Percentiles rank a stretch among this genome's conserved stretches.
Conservation (phyloP, 2,113 vertebrate genomes). For the Clarias macrocephalus region DNA sequence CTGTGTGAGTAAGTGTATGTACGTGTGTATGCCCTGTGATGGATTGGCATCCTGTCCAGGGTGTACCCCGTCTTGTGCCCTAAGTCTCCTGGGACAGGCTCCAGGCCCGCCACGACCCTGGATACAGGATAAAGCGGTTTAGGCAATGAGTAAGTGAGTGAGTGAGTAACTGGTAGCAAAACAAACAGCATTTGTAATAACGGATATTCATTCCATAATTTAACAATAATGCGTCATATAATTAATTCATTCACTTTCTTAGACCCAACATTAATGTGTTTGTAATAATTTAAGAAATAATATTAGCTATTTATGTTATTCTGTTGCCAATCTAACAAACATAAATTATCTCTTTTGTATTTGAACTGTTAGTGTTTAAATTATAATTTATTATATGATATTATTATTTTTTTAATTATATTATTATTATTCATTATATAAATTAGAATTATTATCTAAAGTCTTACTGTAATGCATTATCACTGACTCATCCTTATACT, state of each 20-base stretch:
- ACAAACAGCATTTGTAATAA: not conserved
- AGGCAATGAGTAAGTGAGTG: too few relatives aligned
- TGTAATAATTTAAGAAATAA: not conserved
- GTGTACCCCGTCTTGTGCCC: too few relatives aligned
- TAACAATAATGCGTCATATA: not conserved
- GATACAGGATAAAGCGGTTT: too few relatives aligned
- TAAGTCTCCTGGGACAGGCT: too few relatives aligned
- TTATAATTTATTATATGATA: not conserved
- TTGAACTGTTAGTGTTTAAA: not conserved
- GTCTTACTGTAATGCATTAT: not conserved
- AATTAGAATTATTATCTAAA: too few relatives aligned
- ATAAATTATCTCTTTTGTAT: not conserved
- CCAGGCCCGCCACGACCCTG: too few relatives aligned
- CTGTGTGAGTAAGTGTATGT: too few relatives aligned
- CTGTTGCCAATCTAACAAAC: not conserved
- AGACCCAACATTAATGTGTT: not conserved
- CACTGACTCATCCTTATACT: slow-evolving; percentile 21
- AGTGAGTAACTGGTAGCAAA: not conserved
- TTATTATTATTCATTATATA: too few relatives aligned
- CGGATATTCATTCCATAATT: not conserved
- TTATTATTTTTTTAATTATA: too few relatives aligned
- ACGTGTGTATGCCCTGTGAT: too few relatives aligned
- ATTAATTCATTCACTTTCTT: not conserved
- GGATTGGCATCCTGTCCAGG: too few relatives aligned
- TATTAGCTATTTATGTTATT: not conserved